Conservation (phyloP, 2,797 vertebrate species). For the Peromyscus aztecus region DNA sequence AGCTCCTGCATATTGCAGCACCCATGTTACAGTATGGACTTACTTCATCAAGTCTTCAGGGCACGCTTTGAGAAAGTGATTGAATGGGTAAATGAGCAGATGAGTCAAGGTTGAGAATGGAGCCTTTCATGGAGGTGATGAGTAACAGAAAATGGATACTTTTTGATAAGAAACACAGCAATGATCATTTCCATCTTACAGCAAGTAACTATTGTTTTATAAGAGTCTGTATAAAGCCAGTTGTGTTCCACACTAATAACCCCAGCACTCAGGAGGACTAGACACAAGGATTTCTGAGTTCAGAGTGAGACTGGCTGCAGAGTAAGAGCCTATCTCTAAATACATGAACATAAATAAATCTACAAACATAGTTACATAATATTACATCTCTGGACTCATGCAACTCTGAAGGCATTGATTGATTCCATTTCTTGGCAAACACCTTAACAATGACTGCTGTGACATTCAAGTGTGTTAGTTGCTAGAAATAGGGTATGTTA, state of each 20-base stretch:
- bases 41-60: neutral
- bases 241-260: neutral
- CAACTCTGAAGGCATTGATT: neutral
- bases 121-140: neutral
- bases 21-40: neutral
- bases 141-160: neutral
- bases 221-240: neutral
- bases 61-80: neutral
- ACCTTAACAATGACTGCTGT: neutral
- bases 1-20: neutral
- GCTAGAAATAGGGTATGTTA: neutral
- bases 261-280: neutral
- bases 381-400: neutral
- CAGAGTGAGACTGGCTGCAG: neutral
- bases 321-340: neutral
- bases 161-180: neutral
- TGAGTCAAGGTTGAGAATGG: neutral
- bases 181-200: neutral
- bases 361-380: neutral
- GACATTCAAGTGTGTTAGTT: neutral
- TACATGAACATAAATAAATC: neutral
- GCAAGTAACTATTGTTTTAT: neutral
- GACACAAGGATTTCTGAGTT: neutral
- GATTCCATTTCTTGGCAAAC: slow-evolving; percentile 8
- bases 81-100: neutral